Evolutionary conservation across 2,113 vertebrate species (phyloP).

Genomic region (Pterocles gutturalis): DNA sequence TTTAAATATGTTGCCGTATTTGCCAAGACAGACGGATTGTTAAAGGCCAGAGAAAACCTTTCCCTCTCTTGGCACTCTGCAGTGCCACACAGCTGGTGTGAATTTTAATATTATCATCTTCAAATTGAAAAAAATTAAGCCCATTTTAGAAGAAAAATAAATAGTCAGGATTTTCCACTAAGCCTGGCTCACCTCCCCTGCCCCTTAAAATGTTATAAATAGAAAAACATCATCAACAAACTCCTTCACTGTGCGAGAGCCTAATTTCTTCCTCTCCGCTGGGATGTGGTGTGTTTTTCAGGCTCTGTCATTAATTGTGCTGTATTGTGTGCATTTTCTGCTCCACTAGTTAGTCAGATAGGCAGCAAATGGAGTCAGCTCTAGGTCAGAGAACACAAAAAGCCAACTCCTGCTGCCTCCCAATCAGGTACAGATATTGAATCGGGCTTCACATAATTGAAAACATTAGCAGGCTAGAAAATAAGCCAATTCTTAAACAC

Average conservation of each 20-base stretch:
- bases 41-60: not conserved
- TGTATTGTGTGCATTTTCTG: conserved; percentile 89
- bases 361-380: conserved; percentile 74
- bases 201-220: conserved; percentile 7
- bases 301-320: conserved; percentile 82
- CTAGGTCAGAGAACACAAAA: conserved; percentile 74
- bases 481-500: conserved; percentile 39
- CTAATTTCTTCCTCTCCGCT: conserved; percentile 63
- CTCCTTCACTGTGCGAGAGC: conserved; percentile 40
- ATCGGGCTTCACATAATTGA: conserved; percentile 47
- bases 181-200: not conserved
- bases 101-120: not conserved
- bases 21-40: not conserved
- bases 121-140: not conserved
- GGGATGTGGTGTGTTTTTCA: conserved; percentile 79
- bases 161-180: not conserved
- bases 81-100: not conserved
- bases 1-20: not conserved
- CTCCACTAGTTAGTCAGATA: conserved; percentile 80
- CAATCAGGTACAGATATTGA: conserved; percentile 46
- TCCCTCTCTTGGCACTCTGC: not conserved
- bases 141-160: not conserved
- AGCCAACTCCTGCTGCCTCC: conserved; percentile 63
- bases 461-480: conserved; percentile 49
- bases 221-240: conserved; percentile 61